A percentile compares a stretch with the other conserved stretches of the same genome.
Conservation (phyloP, 2,888 invertebrate genomes). For the Willowsia nigromaculata region DNA sequence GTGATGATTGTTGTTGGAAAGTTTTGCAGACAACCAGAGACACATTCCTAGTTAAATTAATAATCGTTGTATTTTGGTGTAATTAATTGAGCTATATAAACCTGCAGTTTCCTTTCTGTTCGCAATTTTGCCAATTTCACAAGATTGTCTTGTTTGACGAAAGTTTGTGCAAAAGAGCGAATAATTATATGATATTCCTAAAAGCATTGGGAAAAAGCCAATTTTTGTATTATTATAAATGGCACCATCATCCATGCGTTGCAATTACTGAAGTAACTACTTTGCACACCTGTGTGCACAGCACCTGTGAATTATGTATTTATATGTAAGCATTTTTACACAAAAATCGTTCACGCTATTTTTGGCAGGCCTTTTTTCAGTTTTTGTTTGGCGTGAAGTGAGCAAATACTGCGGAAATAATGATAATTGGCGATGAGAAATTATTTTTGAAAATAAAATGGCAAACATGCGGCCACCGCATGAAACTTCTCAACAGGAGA, state of each 20-base stretch:
- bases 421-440: not conserved
- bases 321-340: no score
- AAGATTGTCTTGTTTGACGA: no score
- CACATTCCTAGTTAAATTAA: not conserved
- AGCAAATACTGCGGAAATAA: slow-evolving; percentile 9
- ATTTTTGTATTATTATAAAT: not conserved
- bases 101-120: no score
- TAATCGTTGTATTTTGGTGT: no score
- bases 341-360: no score
- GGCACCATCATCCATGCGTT: not conserved
- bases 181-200: no score
- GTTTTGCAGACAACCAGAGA: not conserved
- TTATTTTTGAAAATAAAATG: no score
- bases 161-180: not conserved
- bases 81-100: no score
- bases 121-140: not conserved
- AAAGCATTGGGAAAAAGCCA: not conserved
- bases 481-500: no score
- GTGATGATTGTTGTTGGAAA: not conserved
- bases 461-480: no score
- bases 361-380: not conserved
- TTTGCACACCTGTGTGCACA: not conserved
- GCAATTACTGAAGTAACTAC: not conserved
- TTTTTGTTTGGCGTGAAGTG: not conserved
- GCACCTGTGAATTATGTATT: no score